Evolutionary conservation across 2,888 invertebrate genomes (phyloP).

Genomic region (Ecliptopera silaceata): DNA sequence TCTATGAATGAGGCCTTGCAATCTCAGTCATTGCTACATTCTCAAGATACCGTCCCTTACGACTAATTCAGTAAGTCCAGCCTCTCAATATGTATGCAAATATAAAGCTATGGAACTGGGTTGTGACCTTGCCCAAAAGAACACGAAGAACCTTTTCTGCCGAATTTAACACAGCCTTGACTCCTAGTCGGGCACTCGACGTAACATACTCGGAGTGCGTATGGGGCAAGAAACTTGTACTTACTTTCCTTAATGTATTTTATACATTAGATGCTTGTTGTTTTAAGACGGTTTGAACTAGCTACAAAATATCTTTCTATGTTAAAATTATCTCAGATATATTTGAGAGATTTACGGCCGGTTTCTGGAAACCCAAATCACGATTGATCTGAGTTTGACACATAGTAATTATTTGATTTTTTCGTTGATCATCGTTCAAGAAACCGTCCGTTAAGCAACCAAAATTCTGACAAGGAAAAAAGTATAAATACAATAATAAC

Average conservation of each 20-base stretch:
- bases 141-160: conserved; percentile 32
- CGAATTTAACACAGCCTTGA: conserved; percentile 37
- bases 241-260: not conserved
- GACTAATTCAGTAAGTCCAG: conserved; percentile 19
- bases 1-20: not conserved
- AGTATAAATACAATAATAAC: no score
- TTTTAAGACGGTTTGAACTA: no score
- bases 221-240: conserved; percentile 1
- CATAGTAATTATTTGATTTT: no score
- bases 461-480: no score
- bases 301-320: no score
- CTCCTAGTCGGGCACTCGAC: conserved; percentile 9
- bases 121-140: conserved; percentile 30
- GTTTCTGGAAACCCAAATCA: no score
- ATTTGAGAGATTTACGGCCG: no score
- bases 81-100: conserved; percentile 30
- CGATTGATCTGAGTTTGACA: no score
- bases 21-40: conserved; percentile 12
- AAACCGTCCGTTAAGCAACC: no score
- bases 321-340: no score
- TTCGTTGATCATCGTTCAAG: no score
- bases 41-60: conserved; percentile 12
- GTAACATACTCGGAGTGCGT: conserved; percentile 5
- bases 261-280: not conserved
- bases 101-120: conserved; percentile 29